Percentiles rank a stretch among this genome's conserved stretches.
These are phyloP conservation scores for Cataglyphis rosenhaueri DNA, from an alignment of 2,888 invertebrate species.

Conservation along the genomic window DNA sequence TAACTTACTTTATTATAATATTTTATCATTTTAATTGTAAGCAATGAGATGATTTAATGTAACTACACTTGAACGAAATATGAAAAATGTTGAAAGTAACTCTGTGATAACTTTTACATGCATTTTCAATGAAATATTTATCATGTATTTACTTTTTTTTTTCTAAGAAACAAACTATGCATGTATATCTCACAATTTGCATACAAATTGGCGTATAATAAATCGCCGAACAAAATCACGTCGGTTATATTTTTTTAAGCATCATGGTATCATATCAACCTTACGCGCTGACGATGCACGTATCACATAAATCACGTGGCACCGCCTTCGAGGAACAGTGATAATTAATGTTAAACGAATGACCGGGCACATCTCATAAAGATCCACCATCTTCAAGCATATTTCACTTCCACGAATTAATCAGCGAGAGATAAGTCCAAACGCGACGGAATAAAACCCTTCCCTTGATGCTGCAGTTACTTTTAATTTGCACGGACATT, in stretches of 20 bases:
- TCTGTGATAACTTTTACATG: not conserved
- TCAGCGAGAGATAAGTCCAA: conserved; percentile 1
- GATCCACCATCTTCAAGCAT: not conserved
- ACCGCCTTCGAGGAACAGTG: conserved; percentile 4
- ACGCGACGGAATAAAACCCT: not conserved
- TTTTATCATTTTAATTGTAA: not conserved
- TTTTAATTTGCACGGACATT: conserved; percentile 9
- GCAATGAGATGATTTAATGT: not conserved
- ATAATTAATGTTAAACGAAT: conserved; percentile 27
- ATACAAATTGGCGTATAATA: not conserved
- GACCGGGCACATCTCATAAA: conserved; percentile 7
- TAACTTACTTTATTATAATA: not conserved
- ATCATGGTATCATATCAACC: not conserved
- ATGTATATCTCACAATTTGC: not conserved
- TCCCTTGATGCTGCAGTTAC: not conserved
- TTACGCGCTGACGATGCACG: not conserved
- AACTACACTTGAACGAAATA: not conserved
- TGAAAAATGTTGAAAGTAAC: not conserved
- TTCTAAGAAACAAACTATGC: not conserved
- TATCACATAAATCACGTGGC: conserved; percentile 9
- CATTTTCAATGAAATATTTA: not conserved
- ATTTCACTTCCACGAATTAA: conserved; percentile 12
- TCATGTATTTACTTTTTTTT: not conserved
- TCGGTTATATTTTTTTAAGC: not conserved
- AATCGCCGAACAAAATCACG: not conserved